A percentile compares a stretch with the other conserved stretches of the same genome.
phyloP scores from a whole-genome alignment of 2,797 vertebrate genomes.

The Taenioides sp. region DNA sequence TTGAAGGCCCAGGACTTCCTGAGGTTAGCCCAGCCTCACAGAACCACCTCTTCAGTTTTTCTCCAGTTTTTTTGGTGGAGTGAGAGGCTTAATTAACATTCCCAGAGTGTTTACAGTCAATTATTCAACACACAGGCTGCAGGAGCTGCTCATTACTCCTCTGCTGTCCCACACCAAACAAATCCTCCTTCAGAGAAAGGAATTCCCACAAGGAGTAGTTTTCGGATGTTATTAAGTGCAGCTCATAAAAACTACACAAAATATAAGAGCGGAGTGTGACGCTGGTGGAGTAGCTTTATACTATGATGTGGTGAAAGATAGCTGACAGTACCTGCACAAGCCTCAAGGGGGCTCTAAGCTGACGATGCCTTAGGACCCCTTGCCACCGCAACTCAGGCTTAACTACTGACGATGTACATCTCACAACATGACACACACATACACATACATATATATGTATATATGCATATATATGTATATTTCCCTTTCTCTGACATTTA shows the following conservation, averaged over 20 bases:
- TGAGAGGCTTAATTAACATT: constrained; percentile 78
- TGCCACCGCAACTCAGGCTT: no score
- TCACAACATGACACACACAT: no score
- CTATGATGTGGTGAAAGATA: no score
- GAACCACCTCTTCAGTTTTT: constrained; percentile 56
- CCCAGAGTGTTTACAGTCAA: constrained; percentile 76
- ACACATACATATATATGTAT: no score
- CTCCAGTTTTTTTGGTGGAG: constrained; percentile 62
- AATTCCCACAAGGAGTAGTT: constrained; percentile 38
- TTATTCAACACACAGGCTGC: constrained; percentile 70
- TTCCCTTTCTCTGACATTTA: no score
- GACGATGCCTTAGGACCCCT: no score
- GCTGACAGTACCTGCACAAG: no score
- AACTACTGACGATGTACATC: no score
- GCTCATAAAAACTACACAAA: background rate
- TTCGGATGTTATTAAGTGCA: constrained; percentile 5
- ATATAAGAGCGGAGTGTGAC: constrained; percentile 1
- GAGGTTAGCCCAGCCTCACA: constrained; percentile 25
- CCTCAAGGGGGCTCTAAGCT: no score
- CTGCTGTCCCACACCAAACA: constrained; percentile 65
- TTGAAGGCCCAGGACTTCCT: background rate
- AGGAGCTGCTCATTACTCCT: constrained; percentile 67
- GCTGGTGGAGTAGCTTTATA: background rate
- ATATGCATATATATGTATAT: no score
- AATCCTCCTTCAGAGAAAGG: constrained; percentile 50